Evolutionary conservation across 2,797 vertebrate genomes (phyloP), one percentile per base, ranked within the genome.

Genomic region (Schizopygopsis malacanthus): DNA sequence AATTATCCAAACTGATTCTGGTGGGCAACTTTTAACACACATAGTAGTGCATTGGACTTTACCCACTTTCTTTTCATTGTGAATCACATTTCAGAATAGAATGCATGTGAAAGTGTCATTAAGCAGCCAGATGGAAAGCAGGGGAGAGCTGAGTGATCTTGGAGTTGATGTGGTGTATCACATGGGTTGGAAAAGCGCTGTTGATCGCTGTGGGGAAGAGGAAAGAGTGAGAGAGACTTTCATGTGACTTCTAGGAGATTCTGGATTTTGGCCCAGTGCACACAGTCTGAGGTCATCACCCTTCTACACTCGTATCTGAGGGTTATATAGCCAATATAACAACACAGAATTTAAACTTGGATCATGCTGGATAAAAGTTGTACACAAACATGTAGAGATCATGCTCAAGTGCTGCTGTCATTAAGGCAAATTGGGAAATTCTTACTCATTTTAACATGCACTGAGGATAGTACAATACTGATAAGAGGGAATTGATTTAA

Each of bases 241-340:
- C 91, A 93, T 93, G 90, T 94, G 92, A 92, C 91, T 91, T 85
- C 83, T 89, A 84, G 89, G 86, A 89, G 52, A 89, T 86, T 84
- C 84, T 45, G 82, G 81, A 89, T 88, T 69, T 82, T 86, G 28
- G 54, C 41, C 25, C 65, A 81, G 9, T 70, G 43, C 25, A 50
- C 70, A 61, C 25, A 77, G 59, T 69, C 75, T 54, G 61, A 11
- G 22, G 37, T 67, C 25, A 56, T 69, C 9, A 28, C 54, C 45
- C 33, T 13, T 61, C 45, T 25, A 43, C 20, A 63, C 56, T 33
- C 28, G 8, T 10, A 11, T 63, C 63, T 39, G 10, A 65, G 3
- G 11, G 45, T 59, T 75, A 78, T 75, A 78, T 18, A 25, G 22
- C 13, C 54, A 83, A 70, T 69, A 28, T 25, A 77, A 79, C 22